Evolutionary conservation across 2,113 vertebrate genomes (phyloP), one percentile per base, ranked within the genome.

Genomic region (Meriones unguiculatus): DNA sequence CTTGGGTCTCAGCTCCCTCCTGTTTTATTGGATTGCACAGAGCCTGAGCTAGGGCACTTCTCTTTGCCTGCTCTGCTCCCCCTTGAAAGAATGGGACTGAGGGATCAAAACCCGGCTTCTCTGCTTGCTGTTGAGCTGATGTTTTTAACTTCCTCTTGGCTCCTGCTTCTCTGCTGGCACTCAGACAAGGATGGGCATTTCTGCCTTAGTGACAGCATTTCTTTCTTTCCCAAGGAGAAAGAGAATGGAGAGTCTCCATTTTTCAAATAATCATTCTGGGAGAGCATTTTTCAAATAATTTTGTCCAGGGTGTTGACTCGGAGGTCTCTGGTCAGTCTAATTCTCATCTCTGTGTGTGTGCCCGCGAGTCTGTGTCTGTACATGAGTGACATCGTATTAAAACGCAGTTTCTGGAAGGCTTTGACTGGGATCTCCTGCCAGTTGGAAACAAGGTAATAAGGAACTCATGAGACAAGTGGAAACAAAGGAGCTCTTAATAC

Each of bases 221-320:
- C 38, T 86, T 95, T 46, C 54, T 67, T 50, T 82, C 52, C 7
- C n/a, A 62, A 70, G 69, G 72, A 59, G 80, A 76, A 59, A 70
- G 69, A 69, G 38, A 62, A 32, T 28, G 72, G 17, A n/a, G 80
- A 50, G n/a, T 90, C 82, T 54, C 11, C 10, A 35, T 76, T 82
- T 86, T 46, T 67, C 65, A 52, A 85, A 35, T 78, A 41, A 62
- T 84, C 94, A 82, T 94, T 70, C 50, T 94, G 67, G 65, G 54
- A 84, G 38, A 72, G 65, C 18, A n/a, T 18, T 62, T 46, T 46
- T 46, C 46, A 46, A 46, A 46, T 46, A 46, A 46, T 46, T 46
- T 46, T 46, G 46, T 46, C 46, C 46, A 46, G 38, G 65, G 8
- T 8, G 64, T 89, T 50, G 75, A 91, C 59, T 28, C n/a, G 78